Evolutionary conservation across 1,140 invertebrate species (phyloP).

Genomic region (Trichonephila clavata): DNA sequence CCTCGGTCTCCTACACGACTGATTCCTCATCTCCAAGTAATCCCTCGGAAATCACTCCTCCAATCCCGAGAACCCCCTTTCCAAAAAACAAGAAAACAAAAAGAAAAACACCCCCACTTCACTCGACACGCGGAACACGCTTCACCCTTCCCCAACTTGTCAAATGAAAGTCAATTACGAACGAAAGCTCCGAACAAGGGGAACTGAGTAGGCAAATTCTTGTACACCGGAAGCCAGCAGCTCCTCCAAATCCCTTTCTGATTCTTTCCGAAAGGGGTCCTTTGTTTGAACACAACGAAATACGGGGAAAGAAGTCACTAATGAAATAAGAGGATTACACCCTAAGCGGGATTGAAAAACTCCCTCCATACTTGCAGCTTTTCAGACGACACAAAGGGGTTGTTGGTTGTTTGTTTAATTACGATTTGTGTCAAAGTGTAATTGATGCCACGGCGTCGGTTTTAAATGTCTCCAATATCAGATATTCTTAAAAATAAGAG

Average conservation of each 20-base stretch:
- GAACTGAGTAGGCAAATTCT: constrained; percentile 37
- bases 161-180: constrained; percentile 62
- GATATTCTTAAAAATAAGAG: too few relatives aligned
- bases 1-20: not conserved
- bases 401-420: not conserved
- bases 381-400: not conserved
- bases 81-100: not conserved
- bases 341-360: not conserved
- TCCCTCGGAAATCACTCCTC: constrained; percentile 35
- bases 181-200: not conserved
- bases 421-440: not conserved
- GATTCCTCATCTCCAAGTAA: constrained; percentile 8
- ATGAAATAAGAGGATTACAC: constrained; percentile 37
- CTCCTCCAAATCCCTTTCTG: constrained; percentile 39
- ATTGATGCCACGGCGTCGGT: not conserved
- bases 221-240: not conserved
- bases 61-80: not conserved
- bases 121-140: constrained; percentile 57
- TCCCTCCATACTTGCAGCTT: too few relatives aligned
- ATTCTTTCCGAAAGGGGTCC: constrained; percentile 28
- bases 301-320: constrained; percentile 26
- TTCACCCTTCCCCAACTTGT: constrained; percentile 11
- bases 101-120: constrained; percentile 1
- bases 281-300: constrained; percentile 14
- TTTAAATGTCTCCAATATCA: too few relatives aligned